These are phyloP conservation scores for Bergia sp. DNA, from an alignment of 92 coral and sea anemone genomes.

Conservation along the genomic window DNA sequence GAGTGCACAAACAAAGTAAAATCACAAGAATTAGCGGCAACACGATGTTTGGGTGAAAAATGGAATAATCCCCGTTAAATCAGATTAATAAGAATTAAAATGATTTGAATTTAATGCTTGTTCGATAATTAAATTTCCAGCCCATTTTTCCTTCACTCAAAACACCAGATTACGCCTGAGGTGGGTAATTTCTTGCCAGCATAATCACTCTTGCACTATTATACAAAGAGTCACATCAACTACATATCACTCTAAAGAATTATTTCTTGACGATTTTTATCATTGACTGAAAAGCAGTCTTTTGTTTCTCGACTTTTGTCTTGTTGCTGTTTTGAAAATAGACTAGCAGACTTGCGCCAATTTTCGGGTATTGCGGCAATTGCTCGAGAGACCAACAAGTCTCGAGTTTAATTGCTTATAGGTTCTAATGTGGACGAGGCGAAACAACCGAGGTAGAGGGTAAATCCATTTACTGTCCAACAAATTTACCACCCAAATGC, in stretches of 20 bases:
- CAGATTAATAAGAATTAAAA: conserved; percentile 79
- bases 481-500: background rate
- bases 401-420: background rate
- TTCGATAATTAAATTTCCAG: conserved; percentile 62
- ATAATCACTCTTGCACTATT: conserved; percentile 10
- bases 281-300: background rate
- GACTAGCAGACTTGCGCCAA: background rate
- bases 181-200: conserved; percentile 12
- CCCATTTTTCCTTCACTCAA: conserved; percentile 38
- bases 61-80: conserved; percentile 53
- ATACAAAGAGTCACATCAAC: background rate
- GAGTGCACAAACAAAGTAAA: conserved; percentile 12
- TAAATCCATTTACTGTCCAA: background rate
- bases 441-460: background rate
- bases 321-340: background rate
- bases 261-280: background rate
- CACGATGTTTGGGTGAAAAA: conserved; percentile 31
- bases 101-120: conserved; percentile 81
- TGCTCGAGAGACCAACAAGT: background rate
- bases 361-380: too few species aligned
- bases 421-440: background rate
- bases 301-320: background rate
- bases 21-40: conserved; percentile 53
- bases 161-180: conserved; percentile 32
- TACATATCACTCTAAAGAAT: background rate